Evolutionary conservation across 2,113 vertebrate genomes (phyloP).

Genomic region (Phylloscopus trochiloides): DNA sequence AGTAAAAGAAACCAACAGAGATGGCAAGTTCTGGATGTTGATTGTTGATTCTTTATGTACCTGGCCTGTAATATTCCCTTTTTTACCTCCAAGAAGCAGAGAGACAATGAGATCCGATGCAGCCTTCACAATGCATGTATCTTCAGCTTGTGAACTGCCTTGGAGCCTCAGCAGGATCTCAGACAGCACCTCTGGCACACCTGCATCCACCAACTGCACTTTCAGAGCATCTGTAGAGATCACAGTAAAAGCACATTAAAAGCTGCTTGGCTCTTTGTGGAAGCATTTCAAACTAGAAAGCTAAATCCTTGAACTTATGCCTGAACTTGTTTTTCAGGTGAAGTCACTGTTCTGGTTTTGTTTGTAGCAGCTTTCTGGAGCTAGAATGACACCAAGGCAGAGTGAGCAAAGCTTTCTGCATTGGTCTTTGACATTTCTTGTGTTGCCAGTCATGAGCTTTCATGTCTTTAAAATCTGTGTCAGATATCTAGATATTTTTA

Average conservation of each 20-base stretch:
- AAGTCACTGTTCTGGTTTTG: not conserved
- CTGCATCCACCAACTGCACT: conserved; percentile 84
- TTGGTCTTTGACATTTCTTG: not conserved
- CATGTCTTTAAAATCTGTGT: not conserved
- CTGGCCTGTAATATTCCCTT: not conserved
- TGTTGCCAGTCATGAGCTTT: not conserved
- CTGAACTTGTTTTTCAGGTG: not conserved
- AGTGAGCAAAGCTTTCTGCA: not conserved
- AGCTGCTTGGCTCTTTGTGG: not conserved
- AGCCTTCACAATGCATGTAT: conserved; percentile 85
- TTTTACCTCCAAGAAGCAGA: conserved; percentile 84
- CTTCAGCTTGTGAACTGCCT: conserved; percentile 78
- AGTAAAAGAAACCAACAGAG: not conserved
- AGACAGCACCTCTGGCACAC: conserved; percentile 80
- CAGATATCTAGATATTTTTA: not conserved
- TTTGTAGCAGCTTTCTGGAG: not conserved
- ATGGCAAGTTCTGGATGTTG: not conserved
- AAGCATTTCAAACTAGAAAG: not conserved
- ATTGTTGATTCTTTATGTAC: not conserved
- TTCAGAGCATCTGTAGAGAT: conserved; percentile 79
- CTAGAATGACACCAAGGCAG: not conserved
- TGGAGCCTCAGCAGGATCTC: conserved; percentile 81
- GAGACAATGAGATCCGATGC: conserved; percentile 87
- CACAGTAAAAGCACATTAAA: not conserved
- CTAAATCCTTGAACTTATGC: not conserved